Evolutionary conservation across 92 coral and sea anemone genomes (phyloP), one percentile per base, ranked within the genome.

Genomic region (Phenganax subtilis): DNA sequence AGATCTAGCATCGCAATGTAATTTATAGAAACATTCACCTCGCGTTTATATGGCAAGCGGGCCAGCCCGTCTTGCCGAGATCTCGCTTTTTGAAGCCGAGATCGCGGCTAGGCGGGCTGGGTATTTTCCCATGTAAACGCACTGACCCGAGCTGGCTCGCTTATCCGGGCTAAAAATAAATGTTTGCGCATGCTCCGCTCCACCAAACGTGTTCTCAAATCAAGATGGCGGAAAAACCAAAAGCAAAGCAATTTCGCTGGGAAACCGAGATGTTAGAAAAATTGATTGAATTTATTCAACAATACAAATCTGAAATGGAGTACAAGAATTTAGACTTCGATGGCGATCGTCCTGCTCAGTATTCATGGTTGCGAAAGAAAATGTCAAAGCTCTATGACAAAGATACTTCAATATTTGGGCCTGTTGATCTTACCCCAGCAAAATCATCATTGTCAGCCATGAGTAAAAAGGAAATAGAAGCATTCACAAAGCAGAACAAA

Each of bases 321-420:
- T 68, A 68, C 51, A 47, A 68, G 30, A 68, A 68, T 15, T 15
- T 68, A 10, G 73, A 47, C 30, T 68, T 68, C 54, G 73, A 68
- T 53, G 25, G 84, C 52, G 66, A 51, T 64, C 75, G 54, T 14
- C 58, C 62, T 47, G 66, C 72, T 70, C 52, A 64, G 55, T 25
- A 47, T 61, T 15, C 84, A 68, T 53, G 84, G 71, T 31, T 16
- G 6, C 25, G 73, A 68, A 14, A 68, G 30, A 51, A 68, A 68
- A 68, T 68, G 73, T 30, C 73, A 68, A 25, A 68, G 54, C 27
- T 68, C 2, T 47, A 25, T 68, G 47, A 68, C 12, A 47, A 68
- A 47, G 73, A 68, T 68, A 7, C 73, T 27, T 68, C 73, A 47
- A 29, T 68, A 68, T 68, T 68, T 68, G 73, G 73, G 12, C 73